These are phyloP conservation scores for Pocillopora grandis DNA, from an alignment of 92 coral and sea anemone genomes.

Conservation along the genomic window DNA sequence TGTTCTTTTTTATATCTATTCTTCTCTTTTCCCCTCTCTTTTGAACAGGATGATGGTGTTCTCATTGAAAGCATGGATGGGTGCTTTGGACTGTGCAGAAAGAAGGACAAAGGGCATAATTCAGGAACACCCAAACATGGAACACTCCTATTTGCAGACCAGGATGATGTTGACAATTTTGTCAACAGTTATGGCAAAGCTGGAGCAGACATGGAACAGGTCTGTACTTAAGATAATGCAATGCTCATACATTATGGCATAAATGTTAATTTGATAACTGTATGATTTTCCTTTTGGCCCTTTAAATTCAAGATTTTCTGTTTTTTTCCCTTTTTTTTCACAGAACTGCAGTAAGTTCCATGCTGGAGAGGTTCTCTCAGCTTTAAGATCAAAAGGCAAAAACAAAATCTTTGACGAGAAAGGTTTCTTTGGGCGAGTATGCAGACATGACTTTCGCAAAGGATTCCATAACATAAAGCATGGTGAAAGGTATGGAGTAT, in stretches of 20 bases:
- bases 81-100: conserved; percentile 58
- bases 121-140: conserved; percentile 50
- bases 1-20: too few species aligned
- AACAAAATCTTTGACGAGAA: conserved; percentile 58
- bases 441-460: conserved; percentile 56
- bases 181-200: conserved; percentile 56
- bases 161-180: conserved; percentile 64
- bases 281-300: conserved; percentile 13
- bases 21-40: too few species aligned
- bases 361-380: conserved; percentile 63
- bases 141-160: conserved; percentile 55
- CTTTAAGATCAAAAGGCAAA: conserved; percentile 53
- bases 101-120: conserved; percentile 52
- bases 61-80: conserved; percentile 61
- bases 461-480: conserved; percentile 53
- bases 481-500: conserved; percentile 62
- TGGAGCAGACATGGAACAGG: conserved; percentile 53
- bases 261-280: background rate
- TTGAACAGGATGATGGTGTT: conserved; percentile 47
- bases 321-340: background rate
- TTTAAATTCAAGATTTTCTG: background rate
- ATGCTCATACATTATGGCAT: background rate
- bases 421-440: conserved; percentile 55
- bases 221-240: conserved; percentile 2
- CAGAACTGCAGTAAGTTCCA: conserved; percentile 60